Evolutionary conservation across 2,888 invertebrate species (phyloP).

Genomic region (Hylaea fasciaria): DNA sequence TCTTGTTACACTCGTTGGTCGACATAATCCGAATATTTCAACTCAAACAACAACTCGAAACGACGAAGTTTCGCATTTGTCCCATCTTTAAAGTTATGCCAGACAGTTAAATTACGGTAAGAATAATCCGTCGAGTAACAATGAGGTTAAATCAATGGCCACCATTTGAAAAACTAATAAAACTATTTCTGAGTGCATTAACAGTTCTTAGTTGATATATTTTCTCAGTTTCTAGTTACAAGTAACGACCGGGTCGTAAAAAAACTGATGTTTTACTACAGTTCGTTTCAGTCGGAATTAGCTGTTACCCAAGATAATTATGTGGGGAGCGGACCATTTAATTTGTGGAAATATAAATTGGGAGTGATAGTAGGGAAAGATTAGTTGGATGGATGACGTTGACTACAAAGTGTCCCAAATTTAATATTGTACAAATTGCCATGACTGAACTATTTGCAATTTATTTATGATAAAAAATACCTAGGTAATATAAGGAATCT

Average conservation of each 20-base stretch:
- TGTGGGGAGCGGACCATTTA: slow-evolving; percentile 33
- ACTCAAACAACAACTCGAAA: slow-evolving; percentile 10
- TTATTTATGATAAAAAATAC: too few relatives aligned
- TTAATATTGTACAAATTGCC: background rate
- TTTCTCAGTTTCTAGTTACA: slow-evolving; percentile 37
- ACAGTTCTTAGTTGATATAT: slow-evolving; percentile 35
- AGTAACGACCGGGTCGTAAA: slow-evolving; percentile 46
- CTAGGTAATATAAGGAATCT: too few relatives aligned
- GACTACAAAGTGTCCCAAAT: slow-evolving; percentile 20
- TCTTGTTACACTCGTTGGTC: slow-evolving; percentile 10
- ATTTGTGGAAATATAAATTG: slow-evolving; percentile 38
- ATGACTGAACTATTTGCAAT: background rate
- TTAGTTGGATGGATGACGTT: slow-evolving; percentile 18
- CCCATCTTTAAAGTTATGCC: slow-evolving; percentile 3
- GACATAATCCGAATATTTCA: slow-evolving; percentile 18
- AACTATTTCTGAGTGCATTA: slow-evolving; percentile 66
- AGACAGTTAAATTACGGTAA: slow-evolving; percentile 3
- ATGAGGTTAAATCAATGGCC: slow-evolving; percentile 31
- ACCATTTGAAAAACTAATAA: slow-evolving; percentile 53
- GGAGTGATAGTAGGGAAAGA: slow-evolving; percentile 14
- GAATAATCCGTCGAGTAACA: slow-evolving; percentile 3
- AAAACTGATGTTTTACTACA: slow-evolving; percentile 42
- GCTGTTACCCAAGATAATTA: slow-evolving; percentile 34
- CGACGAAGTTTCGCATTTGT: slow-evolving; percentile 13
- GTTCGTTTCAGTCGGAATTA: slow-evolving; percentile 41